These are phyloP conservation scores for Linnaemya tessellans DNA, from an alignment of 2,888 invertebrate species.

Conservation along the genomic window DNA sequence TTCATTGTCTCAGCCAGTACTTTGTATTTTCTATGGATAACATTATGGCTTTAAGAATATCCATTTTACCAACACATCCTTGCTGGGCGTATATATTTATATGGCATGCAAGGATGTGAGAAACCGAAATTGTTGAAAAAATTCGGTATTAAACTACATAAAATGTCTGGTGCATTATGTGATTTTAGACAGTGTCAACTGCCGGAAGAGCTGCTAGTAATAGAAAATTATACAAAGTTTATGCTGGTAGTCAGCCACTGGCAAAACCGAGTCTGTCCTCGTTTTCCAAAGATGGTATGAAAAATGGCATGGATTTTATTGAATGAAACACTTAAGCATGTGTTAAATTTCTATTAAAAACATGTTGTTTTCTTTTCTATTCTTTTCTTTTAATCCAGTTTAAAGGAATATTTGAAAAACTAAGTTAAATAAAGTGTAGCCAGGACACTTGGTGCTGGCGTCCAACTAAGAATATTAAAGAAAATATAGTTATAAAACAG, in stretches of 20 bases:
- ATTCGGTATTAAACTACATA: neutral
- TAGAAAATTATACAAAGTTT: constrained; percentile 54
- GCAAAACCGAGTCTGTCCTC: neutral
- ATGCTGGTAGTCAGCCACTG: constrained; percentile 28
- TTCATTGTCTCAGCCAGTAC: constrained; percentile 20
- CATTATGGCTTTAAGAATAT: constrained; percentile 41
- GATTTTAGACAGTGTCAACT: constrained; percentile 66
- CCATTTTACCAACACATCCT: constrained; percentile 30
- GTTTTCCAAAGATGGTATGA: constrained; percentile 4
- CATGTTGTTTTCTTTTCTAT: constrained; percentile 37
- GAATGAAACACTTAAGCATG: constrained; percentile 64
- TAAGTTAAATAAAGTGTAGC: constrained; percentile 30
- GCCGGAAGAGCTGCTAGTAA: constrained; percentile 68
- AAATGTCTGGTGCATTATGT: constrained; percentile 58
- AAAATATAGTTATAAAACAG: constrained; percentile 57
- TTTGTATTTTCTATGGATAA: constrained; percentile 11
- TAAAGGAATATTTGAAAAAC: constrained; percentile 51
- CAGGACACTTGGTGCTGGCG: constrained; percentile 46
- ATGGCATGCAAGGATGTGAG: constrained; percentile 6
- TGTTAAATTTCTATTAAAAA: constrained; percentile 67
- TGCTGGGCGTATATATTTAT: neutral
- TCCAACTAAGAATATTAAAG: constrained; percentile 58
- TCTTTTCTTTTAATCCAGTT: constrained; percentile 10
- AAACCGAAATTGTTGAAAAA: constrained; percentile 33
- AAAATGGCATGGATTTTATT: constrained; percentile 41